Evolutionary conservation across 2,797 vertebrate genomes (phyloP).

Genomic region (Smutsia gigantea): DNA sequence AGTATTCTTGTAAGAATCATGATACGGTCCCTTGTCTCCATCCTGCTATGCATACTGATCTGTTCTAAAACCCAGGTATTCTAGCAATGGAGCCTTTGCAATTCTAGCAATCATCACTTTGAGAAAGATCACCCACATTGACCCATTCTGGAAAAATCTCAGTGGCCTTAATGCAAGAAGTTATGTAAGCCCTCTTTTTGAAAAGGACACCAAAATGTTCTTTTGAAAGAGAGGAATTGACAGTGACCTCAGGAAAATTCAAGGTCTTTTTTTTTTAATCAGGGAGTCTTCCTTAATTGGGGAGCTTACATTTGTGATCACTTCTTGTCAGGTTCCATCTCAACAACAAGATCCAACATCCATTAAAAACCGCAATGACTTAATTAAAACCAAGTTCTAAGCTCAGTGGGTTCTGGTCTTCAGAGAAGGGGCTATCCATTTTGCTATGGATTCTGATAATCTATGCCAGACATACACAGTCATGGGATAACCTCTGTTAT

Average conservation of each 20-base stretch:
- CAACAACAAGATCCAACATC: conserved; percentile 81
- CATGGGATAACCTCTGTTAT: conserved; percentile 83
- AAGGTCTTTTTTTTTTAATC: conserved; percentile 27
- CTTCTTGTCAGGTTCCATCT: conserved; percentile 77
- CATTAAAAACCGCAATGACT: conserved; percentile 84
- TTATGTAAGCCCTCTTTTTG: neutral
- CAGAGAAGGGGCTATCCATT: conserved; percentile 77
- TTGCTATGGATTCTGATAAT: conserved; percentile 84
- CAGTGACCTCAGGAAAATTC: neutral
- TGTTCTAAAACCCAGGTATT: neutral
- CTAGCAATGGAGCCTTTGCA: neutral
- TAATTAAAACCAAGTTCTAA: conserved; percentile 87
- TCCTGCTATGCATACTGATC: neutral
- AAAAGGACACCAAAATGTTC: conserved; percentile 53
- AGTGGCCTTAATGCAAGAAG: neutral
- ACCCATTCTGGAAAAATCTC: neutral
- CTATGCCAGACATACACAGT: conserved; percentile 81
- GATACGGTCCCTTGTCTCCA: neutral
- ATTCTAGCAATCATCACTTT: neutral
- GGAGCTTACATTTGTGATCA: conserved; percentile 80
- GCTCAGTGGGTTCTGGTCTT: conserved; percentile 79
- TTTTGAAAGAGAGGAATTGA: neutral
- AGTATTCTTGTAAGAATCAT: neutral
- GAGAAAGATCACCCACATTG: neutral
- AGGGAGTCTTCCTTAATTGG: conserved; percentile 75